Conservation (phyloP, 2,797 vertebrate genomes). For the Rhodeus uyekii region DNA sequence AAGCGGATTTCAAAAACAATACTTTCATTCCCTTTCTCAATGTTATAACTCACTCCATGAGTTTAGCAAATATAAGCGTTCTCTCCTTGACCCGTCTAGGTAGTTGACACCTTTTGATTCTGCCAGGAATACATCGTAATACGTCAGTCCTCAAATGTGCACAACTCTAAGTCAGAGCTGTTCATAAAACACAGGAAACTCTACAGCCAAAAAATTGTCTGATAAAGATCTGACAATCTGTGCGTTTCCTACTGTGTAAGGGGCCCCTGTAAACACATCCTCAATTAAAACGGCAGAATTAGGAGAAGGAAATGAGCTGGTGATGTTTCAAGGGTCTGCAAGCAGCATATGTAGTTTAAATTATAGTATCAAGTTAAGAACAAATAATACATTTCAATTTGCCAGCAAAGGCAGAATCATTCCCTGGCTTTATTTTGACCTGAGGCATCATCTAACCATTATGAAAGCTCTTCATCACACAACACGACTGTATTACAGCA, state of each 20-base stretch:
- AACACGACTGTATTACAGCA: slow-evolving; percentile 6
- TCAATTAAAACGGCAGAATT: slow-evolving; percentile 41
- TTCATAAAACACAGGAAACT: slow-evolving; percentile 50
- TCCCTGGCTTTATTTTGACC: slow-evolving; percentile 12
- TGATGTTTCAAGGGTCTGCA: not conserved
- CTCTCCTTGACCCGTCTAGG: not conserved
- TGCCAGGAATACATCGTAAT: slow-evolving; percentile 7
- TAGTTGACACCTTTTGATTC: not conserved
- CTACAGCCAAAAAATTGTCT: slow-evolving; percentile 28
- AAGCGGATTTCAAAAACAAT: not conserved
- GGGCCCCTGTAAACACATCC: slow-evolving; percentile 37
- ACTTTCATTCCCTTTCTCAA: not conserved
- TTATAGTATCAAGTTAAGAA: not conserved
- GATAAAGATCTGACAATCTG: slow-evolving; percentile 41
- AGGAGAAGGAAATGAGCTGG: slow-evolving; percentile 32
- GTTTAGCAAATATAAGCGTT: not conserved
- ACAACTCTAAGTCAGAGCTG: not conserved
- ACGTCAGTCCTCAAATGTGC: not conserved
- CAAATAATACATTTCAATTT: not conserved
- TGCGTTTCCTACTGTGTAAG: slow-evolving; percentile 31
- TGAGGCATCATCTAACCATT: not conserved
- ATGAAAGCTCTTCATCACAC: slow-evolving; percentile 30
- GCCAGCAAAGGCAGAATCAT: not conserved
- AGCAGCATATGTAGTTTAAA: not conserved
- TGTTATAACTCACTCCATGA: not conserved